phyloP scores from a whole-genome alignment of 2,888 invertebrate genomes.

The Nysson spinosus region DNA sequence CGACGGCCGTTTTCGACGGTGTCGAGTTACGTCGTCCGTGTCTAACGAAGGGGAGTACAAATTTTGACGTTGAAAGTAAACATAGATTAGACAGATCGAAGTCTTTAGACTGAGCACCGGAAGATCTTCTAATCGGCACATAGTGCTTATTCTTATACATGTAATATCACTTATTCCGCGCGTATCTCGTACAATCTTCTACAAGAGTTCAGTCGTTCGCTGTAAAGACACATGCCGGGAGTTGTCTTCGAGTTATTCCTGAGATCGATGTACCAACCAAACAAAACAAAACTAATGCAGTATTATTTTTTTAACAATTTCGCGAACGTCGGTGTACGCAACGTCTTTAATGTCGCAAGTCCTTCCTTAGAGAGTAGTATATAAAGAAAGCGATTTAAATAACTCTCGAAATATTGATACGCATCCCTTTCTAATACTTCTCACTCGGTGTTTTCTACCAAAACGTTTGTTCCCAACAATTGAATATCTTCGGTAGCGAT shows the following conservation, averaged over 20 bases:
- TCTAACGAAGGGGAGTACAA: slow-evolving; percentile 63
- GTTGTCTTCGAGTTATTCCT: slow-evolving; percentile 4
- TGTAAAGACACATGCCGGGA: slow-evolving; percentile 7
- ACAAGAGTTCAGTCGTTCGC: background rate
- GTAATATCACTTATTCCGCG: slow-evolving; percentile 18
- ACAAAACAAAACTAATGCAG: slow-evolving; percentile 21
- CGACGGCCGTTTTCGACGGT: slow-evolving; percentile 54
- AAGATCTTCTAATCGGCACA: slow-evolving; percentile 11
- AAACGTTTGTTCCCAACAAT: background rate
- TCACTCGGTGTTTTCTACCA: no score
- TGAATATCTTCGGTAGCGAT: background rate
- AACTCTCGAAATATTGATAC: background rate
- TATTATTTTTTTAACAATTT: slow-evolving; percentile 35
- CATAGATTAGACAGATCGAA: slow-evolving; percentile 75
- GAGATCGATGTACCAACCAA: slow-evolving; percentile 23
- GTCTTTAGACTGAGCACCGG: slow-evolving; percentile 70
- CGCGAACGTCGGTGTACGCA: slow-evolving; percentile 3
- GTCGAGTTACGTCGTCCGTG: slow-evolving; percentile 53
- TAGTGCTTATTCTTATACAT: slow-evolving; percentile 50
- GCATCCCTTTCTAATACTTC: no score
- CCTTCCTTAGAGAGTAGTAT: background rate
- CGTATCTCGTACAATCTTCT: slow-evolving; percentile 15
- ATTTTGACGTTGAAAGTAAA: slow-evolving; percentile 75
- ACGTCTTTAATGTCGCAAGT: background rate
- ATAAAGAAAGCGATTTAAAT: background rate